Conservation (phyloP, 2,888 invertebrate genomes). For the Hypercompe scribonia region DNA sequence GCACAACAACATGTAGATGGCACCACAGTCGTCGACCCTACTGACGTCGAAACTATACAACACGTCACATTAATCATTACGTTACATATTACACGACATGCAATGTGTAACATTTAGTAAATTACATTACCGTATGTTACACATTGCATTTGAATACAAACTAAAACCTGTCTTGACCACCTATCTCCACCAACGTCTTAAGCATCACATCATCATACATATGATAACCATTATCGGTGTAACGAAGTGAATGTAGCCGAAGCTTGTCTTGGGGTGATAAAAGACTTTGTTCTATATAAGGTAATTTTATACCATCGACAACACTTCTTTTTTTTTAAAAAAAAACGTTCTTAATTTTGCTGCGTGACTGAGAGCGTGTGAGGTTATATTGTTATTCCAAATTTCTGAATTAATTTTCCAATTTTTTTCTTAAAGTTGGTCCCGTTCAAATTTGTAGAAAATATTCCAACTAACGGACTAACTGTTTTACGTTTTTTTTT, state of each 20-base stretch:
- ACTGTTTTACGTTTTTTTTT: neutral
- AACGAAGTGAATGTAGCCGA: neutral
- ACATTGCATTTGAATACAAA: conserved; percentile 1
- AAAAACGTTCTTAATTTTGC: neutral
- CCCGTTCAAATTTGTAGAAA: neutral
- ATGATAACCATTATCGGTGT: neutral
- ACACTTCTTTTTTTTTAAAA: neutral
- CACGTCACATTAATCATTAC: neutral
- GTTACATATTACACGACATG: neutral
- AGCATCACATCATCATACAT: conserved; percentile 1
- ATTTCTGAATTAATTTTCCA: neutral
- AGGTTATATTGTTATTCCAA: no score
- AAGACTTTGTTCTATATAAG: neutral
- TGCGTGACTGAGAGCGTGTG: neutral
- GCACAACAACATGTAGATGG: conserved; percentile 9
- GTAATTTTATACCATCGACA: neutral
- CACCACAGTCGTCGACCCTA: conserved; percentile 1
- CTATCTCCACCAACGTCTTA: neutral
- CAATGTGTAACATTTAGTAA: neutral
- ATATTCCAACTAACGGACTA: neutral
- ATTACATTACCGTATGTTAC: neutral
- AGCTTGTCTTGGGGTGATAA: neutral
- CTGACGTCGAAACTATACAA: neutral
- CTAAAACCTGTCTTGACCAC: conserved; percentile 23
- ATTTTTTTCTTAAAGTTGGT: neutral